phyloP scores from a whole-genome alignment of 2,888 invertebrate species.

The Ptilodon capucinus region DNA sequence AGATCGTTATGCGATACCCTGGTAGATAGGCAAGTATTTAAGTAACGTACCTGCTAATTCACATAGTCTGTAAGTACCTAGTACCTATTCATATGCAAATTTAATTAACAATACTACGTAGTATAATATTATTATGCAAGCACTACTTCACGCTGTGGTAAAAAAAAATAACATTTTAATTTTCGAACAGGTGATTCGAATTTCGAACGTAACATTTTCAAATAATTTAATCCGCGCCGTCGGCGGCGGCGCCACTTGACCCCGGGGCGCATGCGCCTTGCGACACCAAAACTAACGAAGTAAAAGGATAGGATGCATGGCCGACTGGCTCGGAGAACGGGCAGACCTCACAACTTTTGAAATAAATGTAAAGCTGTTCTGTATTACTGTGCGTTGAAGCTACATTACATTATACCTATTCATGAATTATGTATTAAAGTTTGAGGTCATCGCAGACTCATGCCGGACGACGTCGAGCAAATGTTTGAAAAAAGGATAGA shows the following conservation, averaged over 20 bases:
- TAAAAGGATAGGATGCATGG: conserved; percentile 58
- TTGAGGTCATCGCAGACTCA: too few species aligned
- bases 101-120: too few species aligned
- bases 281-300: conserved; percentile 49
- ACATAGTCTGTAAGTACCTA: too few species aligned
- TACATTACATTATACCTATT: not conserved
- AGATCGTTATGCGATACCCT: conserved; percentile 38
- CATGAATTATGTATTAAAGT: too few species aligned
- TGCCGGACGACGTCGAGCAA: too few species aligned
- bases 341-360: conserved; percentile 22
- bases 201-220: conserved; percentile 30
- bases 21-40: not conserved
- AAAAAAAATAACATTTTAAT: too few species aligned
- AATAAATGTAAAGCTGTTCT: conserved; percentile 14
- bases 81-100: too few species aligned
- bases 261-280: conserved; percentile 47
- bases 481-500: too few species aligned
- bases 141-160: too few species aligned
- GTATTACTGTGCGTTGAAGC: not conserved
- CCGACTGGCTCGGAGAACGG: conserved; percentile 30
- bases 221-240: conserved; percentile 51
- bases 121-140: too few species aligned
- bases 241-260: conserved; percentile 50
- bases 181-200: conserved; percentile 27
- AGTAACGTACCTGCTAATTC: too few species aligned